Conservation (phyloP, 2,797 vertebrate genomes). For the Ptychadena robeensis region DNA sequence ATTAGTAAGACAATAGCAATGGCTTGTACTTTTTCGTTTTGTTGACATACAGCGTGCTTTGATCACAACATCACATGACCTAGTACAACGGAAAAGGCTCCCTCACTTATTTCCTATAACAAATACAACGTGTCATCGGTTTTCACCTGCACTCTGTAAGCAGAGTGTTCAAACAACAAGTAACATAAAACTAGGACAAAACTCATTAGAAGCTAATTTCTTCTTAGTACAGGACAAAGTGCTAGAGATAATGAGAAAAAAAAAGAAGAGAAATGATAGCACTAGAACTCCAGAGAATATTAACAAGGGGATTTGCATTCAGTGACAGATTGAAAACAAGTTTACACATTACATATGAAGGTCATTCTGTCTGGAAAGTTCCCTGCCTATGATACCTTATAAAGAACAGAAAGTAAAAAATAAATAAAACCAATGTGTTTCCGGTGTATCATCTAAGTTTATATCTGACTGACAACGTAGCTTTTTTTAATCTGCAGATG, state of each 20-base stretch:
- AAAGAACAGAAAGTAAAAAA: constrained; percentile 17
- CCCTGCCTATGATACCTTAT: constrained; percentile 24
- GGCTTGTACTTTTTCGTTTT: not conserved
- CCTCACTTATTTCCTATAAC: constrained; percentile 2
- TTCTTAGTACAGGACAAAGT: constrained; percentile 58
- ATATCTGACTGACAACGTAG: too few relatives aligned
- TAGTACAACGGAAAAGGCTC: not conserved
- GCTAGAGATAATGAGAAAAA: constrained; percentile 60
- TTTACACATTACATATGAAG: constrained; percentile 54
- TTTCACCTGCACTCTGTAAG: constrained; percentile 38
- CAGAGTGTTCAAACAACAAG: constrained; percentile 52
- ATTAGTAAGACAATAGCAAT: not conserved
- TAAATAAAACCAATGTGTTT: not conserved
- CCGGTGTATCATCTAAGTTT: too few relatives aligned
- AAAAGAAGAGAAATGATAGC: constrained; percentile 59
- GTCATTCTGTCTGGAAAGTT: constrained; percentile 57
- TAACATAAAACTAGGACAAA: constrained; percentile 56
- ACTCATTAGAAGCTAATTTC: constrained; percentile 61
- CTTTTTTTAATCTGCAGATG: too few relatives aligned
- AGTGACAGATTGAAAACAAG: constrained; percentile 57
- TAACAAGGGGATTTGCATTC: constrained; percentile 59
- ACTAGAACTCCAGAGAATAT: constrained; percentile 52
- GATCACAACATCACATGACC: not conserved
- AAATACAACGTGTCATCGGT: constrained; percentile 28
- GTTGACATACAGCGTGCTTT: not conserved